These are phyloP conservation scores for Eupithecia insigniata DNA, from an alignment of 2,888 invertebrate species.

Conservation along the genomic window DNA sequence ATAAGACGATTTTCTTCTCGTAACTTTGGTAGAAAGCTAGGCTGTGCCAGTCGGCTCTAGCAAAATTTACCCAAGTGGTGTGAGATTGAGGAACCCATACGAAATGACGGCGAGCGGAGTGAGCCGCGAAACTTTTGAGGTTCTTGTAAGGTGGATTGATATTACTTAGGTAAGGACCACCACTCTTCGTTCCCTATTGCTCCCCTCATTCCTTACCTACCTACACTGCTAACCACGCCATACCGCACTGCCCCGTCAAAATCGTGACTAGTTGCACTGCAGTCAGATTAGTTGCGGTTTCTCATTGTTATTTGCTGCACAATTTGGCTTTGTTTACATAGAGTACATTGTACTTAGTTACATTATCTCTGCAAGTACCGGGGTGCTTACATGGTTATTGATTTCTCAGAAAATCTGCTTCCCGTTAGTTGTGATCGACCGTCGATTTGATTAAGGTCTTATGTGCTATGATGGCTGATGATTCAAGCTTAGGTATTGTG, in stretches of 20 bases:
- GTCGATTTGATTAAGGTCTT: background rate
- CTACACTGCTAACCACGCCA: slow-evolving; percentile 8
- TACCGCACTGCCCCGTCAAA: slow-evolving; percentile 12
- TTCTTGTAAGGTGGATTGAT: background rate
- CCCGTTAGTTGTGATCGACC: background rate
- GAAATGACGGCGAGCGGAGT: background rate
- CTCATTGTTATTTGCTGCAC: slow-evolving; percentile 44
- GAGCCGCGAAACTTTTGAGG: background rate
- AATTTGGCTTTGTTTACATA: slow-evolving; percentile 47
- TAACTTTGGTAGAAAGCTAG: background rate
- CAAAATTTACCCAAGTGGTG: background rate
- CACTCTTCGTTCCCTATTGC: background rate
- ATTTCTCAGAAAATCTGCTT: slow-evolving; percentile 9
- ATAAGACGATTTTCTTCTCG: background rate
- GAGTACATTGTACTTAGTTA: slow-evolving; percentile 33
- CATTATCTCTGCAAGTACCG: slow-evolving; percentile 24
- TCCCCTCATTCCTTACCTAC: background rate
- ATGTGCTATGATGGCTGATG: background rate
- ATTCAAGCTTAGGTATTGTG: too few species aligned
- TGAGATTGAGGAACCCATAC: background rate
- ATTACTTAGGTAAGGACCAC: background rate
- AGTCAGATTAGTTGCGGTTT: slow-evolving; percentile 49
- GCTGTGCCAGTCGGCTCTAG: background rate
- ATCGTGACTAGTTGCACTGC: slow-evolving; percentile 43
- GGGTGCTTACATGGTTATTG: slow-evolving; percentile 14